These are phyloP conservation scores for Oplegnathus fasciatus DNA, from an alignment of 2,113 vertebrate species.

Conservation along the genomic window DNA sequence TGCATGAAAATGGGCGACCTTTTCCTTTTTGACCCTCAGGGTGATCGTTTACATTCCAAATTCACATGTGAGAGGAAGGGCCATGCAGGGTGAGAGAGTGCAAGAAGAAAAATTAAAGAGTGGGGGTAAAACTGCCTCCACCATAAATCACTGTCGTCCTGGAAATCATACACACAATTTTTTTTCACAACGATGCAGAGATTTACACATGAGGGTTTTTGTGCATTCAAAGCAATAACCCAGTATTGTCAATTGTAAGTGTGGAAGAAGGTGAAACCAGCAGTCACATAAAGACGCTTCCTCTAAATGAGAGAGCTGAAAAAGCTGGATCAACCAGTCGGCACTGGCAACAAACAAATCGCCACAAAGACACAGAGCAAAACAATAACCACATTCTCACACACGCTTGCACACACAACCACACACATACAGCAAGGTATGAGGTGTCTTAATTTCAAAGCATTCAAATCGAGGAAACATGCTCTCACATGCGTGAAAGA, in stretches of 20 bases:
- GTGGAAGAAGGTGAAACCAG: slow-evolving; percentile 40
- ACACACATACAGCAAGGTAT: not conserved
- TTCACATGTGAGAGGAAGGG: slow-evolving; percentile 25
- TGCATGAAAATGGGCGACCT: slow-evolving; percentile 72
- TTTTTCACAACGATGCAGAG: not conserved
- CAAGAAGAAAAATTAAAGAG: slow-evolving; percentile 19
- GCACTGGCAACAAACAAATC: slow-evolving; percentile 27
- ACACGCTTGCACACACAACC: not conserved
- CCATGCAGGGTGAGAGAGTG: not conserved
- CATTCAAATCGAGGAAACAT: slow-evolving; percentile 21
- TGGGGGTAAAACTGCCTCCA: slow-evolving; percentile 23
- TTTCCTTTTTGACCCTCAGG: slow-evolving; percentile 68
- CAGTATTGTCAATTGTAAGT: slow-evolving; percentile 8
- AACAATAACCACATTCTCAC: slow-evolving; percentile 22
- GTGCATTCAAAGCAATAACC: slow-evolving; percentile 28
- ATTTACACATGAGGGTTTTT: slow-evolving; percentile 26
- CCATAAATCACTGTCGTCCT: slow-evolving; percentile 54
- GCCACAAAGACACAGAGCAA: slow-evolving; percentile 13
- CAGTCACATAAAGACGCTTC: slow-evolving; percentile 25
- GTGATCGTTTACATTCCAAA: slow-evolving; percentile 66
- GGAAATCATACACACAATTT: slow-evolving; percentile 38
- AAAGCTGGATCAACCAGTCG: slow-evolving; percentile 67
- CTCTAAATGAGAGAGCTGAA: slow-evolving; percentile 25
- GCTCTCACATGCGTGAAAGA: slow-evolving; percentile 48
- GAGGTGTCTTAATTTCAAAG: slow-evolving; percentile 14